These are phyloP conservation scores for Strongylocentrotus purpuratus DNA, from an alignment of 35 echinoderm and acorn worm genomes.

Conservation along the genomic window DNA sequence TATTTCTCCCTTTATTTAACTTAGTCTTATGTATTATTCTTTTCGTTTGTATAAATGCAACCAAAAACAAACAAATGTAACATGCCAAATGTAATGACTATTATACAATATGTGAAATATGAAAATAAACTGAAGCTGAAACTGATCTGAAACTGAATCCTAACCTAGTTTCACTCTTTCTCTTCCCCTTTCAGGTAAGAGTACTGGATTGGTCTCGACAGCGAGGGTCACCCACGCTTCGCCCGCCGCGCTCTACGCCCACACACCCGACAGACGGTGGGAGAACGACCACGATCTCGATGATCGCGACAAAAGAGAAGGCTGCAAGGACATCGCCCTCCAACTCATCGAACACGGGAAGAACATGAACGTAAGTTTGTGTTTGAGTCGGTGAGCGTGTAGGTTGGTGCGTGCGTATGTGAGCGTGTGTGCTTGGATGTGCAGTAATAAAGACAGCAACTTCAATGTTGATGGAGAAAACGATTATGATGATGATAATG, in stretches of 20 bases:
- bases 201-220: slow-evolving; percentile 78
- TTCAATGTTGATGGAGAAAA: too few species aligned
- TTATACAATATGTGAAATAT: too few species aligned
- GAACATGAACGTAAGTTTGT: slow-evolving; percentile 46
- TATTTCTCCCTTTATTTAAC: too few species aligned
- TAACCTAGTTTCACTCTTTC: not conserved
- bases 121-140: too few species aligned
- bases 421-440: too few species aligned
- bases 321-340: slow-evolving; percentile 66
- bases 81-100: too few species aligned
- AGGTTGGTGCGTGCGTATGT: not conserved
- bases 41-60: too few species aligned
- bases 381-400: not conserved
- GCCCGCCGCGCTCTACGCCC: slow-evolving; percentile 77
- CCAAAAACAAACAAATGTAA: too few species aligned
- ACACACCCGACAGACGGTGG: slow-evolving; percentile 73
- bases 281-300: slow-evolving; percentile 73
- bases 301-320: not conserved
- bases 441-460: too few species aligned
- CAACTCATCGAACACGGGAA: slow-evolving; percentile 51
- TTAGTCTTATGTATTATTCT: too few species aligned
- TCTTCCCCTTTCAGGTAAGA: slow-evolving; percentile 64
- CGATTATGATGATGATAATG: too few species aligned
- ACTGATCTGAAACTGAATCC: too few species aligned
- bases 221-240: slow-evolving; percentile 88